Evolutionary conservation across 1,140 invertebrate species (phyloP).

Genomic region (Lethocerus indicus): DNA sequence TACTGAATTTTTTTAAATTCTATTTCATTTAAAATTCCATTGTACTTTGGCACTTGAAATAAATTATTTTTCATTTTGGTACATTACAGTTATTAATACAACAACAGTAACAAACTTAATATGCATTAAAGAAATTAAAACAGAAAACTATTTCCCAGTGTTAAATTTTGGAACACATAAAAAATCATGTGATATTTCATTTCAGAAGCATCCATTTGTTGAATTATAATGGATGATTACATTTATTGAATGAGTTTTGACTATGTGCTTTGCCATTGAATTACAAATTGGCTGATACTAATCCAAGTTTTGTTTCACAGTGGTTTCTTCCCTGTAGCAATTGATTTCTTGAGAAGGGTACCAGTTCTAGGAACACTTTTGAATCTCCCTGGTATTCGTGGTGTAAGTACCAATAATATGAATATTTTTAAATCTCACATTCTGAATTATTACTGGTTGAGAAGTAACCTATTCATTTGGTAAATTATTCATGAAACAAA

Average conservation of each 20-base stretch:
- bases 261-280: too few species aligned
- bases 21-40: neutral
- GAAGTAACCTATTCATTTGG: too few species aligned
- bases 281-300: too few species aligned
- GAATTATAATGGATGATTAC: constrained; percentile 6
- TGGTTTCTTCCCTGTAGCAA: constrained; percentile 75
- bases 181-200: neutral
- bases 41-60: constrained; percentile 5
- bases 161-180: neutral
- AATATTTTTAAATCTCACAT: neutral
- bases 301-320: constrained; percentile 28
- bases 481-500: neutral
- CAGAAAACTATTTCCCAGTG: neutral
- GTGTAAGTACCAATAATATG: constrained; percentile 25
- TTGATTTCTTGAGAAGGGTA: constrained; percentile 69
- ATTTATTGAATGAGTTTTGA: too few species aligned
- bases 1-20: constrained; percentile 4
- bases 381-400: constrained; percentile 53
- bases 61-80: neutral
- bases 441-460: neutral
- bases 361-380: constrained; percentile 55
- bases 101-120: neutral
- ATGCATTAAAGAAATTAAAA: neutral
- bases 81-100: neutral
- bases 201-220: neutral